Evolutionary conservation across 2,113 vertebrate genomes (phyloP).

Genomic region (Chaetura pelagica): DNA sequence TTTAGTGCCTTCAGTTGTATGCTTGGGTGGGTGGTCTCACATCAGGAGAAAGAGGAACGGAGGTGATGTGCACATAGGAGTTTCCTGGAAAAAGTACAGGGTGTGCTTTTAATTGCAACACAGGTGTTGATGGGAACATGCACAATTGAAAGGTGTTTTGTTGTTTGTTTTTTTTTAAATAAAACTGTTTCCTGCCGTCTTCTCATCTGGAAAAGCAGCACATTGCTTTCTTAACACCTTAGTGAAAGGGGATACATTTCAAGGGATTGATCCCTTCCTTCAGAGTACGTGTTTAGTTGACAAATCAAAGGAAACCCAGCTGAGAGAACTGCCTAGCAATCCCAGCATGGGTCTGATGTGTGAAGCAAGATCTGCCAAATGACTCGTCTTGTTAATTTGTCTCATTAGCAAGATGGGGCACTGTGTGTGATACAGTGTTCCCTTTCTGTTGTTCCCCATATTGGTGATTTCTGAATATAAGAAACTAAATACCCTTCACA

Average conservation of each 20-base stretch:
- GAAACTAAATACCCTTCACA: neutral
- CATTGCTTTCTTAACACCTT: neutral
- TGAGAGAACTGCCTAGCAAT: neutral
- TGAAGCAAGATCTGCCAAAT: neutral
- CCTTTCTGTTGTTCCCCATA: neutral
- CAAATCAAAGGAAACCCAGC: constrained; percentile 11
- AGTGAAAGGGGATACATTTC: neutral
- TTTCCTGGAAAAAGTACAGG: neutral
- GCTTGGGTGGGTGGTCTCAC: neutral
- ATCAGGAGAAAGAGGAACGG: neutral
- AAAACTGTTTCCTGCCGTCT: neutral
- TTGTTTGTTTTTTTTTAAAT: neutral
- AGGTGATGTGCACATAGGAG: rapidly evolving
- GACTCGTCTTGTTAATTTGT: constrained; percentile 8
- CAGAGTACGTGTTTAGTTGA: neutral
- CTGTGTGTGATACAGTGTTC: neutral
- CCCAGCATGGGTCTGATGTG: neutral
- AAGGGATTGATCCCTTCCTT: neutral
- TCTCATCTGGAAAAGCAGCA: neutral
- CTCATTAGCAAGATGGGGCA: constrained; percentile 3
- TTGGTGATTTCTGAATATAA: neutral
- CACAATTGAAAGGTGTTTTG: neutral
- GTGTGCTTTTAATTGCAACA: neutral
- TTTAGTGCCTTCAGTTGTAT: neutral
- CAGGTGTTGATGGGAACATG: neutral